Evolutionary conservation across 2,113 vertebrate genomes (phyloP).

Genomic region (Bothrops jararaca): DNA sequence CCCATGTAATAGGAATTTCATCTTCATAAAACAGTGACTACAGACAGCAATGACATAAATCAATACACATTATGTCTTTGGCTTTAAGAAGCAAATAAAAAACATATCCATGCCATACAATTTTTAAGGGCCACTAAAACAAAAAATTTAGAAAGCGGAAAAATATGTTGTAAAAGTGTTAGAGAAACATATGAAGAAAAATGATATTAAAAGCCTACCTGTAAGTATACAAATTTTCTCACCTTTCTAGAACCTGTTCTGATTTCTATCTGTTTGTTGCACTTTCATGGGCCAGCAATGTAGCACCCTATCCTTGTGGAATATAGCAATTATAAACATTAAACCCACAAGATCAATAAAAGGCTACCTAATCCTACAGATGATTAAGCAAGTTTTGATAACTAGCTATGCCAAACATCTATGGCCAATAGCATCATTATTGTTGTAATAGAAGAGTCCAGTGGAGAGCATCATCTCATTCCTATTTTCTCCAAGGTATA

Average conservation of each 20-base stretch:
- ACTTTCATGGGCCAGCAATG: conserved; percentile 23
- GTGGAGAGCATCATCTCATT: conserved; percentile 35
- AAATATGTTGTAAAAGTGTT: not conserved
- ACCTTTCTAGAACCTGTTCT: not conserved
- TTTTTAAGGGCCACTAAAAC: not conserved
- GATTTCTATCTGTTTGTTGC: not conserved
- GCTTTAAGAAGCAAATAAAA: not conserved
- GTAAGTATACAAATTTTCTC: not conserved
- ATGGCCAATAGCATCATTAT: not conserved
- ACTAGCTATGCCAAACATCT: conserved; percentile 39
- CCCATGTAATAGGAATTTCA: not conserved
- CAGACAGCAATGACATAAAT: not conserved
- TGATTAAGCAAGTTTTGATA: conserved; percentile 47
- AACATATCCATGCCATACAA: not conserved
- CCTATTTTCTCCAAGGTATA: not conserved
- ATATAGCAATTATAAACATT: not conserved
- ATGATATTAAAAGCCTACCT: not conserved
- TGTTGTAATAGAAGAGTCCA: not conserved
- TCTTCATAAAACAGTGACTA: not conserved
- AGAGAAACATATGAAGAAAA: not conserved
- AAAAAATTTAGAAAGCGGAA: not conserved
- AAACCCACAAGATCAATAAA: conserved; percentile 35
- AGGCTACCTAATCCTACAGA: conserved; percentile 29
- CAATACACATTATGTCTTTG: not conserved
- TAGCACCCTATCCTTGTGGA: conserved; percentile 28